Conservation (phyloP, 2,888 invertebrate genomes). For the Pseudococcus longispinus region DNA sequence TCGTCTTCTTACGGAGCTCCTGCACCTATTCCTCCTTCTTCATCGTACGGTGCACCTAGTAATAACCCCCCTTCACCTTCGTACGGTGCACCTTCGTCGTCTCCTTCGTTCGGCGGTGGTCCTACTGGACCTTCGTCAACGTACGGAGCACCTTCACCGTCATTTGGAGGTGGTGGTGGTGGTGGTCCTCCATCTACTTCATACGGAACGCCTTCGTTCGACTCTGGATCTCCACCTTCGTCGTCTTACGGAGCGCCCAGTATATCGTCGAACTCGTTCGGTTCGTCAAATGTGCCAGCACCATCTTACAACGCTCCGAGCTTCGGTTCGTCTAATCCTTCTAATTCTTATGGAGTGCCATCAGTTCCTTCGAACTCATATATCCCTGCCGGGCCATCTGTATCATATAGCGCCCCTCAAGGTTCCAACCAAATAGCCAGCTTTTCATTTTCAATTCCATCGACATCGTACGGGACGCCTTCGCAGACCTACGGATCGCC, state of each 20-base stretch:
- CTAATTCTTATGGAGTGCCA: not conserved
- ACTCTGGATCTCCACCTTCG: slow-evolving; percentile 60
- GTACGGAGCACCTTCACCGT: slow-evolving; percentile 51
- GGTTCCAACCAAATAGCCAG: slow-evolving; percentile 30
- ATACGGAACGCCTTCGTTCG: slow-evolving; percentile 58
- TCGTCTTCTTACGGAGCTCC: slow-evolving; percentile 56
- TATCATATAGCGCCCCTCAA: slow-evolving; percentile 57
- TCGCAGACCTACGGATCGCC: slow-evolving; percentile 59
- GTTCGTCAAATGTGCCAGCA: slow-evolving; percentile 62
- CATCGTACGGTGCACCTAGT: slow-evolving; percentile 54
- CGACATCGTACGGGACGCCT: slow-evolving; percentile 34
- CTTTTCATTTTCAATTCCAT: slow-evolving; percentile 58
- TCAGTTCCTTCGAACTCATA: slow-evolving; percentile 57
- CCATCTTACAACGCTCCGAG: slow-evolving; percentile 58
- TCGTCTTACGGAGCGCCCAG: slow-evolving; percentile 53
- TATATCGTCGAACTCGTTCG: slow-evolving; percentile 60
- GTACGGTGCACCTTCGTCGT: slow-evolving; percentile 57
- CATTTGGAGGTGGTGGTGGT: not conserved
- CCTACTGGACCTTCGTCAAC: slow-evolving; percentile 36
- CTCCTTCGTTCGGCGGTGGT: not conserved
- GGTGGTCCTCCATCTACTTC: slow-evolving; percentile 53
- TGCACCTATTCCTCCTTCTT: slow-evolving; percentile 55
- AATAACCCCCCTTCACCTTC: slow-evolving; percentile 48
- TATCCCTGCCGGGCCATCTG: slow-evolving; percentile 55
- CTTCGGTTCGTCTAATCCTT: not conserved